phyloP scores from a whole-genome alignment of 2,797 vertebrate species.

The Spondyliosoma cantharus region DNA sequence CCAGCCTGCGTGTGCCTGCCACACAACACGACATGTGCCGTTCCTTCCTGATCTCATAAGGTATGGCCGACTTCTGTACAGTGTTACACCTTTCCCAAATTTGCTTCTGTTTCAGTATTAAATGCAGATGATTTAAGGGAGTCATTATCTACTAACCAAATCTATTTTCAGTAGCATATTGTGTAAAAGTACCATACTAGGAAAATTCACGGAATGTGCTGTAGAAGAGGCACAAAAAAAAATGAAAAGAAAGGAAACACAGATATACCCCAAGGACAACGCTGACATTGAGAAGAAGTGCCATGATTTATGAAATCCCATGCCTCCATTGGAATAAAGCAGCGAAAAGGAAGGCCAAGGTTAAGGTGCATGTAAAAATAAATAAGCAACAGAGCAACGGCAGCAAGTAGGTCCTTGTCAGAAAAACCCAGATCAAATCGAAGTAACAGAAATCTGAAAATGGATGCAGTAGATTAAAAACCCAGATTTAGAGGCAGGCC shows the following conservation, averaged over 20 bases:
- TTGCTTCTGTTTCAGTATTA: not conserved
- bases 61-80: not conserved
- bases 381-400: not conserved
- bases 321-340: slow-evolving; percentile 27
- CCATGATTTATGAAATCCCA: slow-evolving; percentile 31
- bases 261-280: slow-evolving; percentile 17
- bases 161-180: not conserved
- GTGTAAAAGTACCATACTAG: not conserved
- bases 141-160: not conserved
- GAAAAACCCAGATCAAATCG: not conserved
- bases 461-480: not conserved
- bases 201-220: not conserved
- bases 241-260: not conserved
- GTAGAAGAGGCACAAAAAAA: not conserved
- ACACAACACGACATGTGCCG: not conserved
- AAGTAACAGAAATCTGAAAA: not conserved
- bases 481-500: not conserved
- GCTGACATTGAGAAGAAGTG: slow-evolving; percentile 11
- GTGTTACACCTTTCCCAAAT: not conserved
- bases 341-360: slow-evolving; percentile 8
- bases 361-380: not conserved
- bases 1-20: not conserved
- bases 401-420: not conserved
- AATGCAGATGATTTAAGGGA: not conserved
- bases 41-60: not conserved